Conservation (phyloP, 2,888 invertebrate genomes). For the Coelinius sp. region DNA sequence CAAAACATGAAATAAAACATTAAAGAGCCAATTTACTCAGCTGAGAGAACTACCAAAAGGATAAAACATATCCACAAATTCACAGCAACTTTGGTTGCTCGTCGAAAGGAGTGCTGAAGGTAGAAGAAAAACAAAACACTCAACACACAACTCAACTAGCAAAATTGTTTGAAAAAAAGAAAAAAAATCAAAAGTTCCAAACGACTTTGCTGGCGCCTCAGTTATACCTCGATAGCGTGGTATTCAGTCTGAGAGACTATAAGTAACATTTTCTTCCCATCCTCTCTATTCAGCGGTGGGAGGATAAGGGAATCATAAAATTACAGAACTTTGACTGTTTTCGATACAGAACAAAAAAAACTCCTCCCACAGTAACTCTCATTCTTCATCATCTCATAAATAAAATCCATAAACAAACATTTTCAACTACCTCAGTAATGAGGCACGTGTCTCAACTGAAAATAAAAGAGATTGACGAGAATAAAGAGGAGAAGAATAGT, state of each 20-base stretch:
- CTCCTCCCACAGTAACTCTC: constrained; percentile 17
- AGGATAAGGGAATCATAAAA: neutral
- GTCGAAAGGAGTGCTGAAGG: too few species aligned
- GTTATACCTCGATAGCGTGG: neutral
- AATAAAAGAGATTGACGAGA: constrained; percentile 36
- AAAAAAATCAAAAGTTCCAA: neutral
- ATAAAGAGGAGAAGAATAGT: neutral
- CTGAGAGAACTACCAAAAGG: too few species aligned
- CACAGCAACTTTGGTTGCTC: neutral
- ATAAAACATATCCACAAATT: neutral
- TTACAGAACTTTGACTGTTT: neutral
- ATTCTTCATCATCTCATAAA: constrained; percentile 13
- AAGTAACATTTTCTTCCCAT: constrained; percentile 1
- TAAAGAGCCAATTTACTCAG: too few species aligned
- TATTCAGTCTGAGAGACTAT: neutral
- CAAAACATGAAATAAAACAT: neutral
- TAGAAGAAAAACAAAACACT: neutral
- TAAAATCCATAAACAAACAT: constrained; percentile 27
- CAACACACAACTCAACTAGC: neutral
- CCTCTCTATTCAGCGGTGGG: neutral
- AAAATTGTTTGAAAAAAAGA: neutral
- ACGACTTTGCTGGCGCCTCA: constrained; percentile 14
- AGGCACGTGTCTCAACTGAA: constrained; percentile 10
- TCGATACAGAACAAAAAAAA: neutral
- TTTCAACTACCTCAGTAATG: constrained; percentile 10